These are phyloP conservation scores for Prionailurus viverrinus DNA, from an alignment of 2,113 vertebrate species.

Conservation along the genomic window DNA sequence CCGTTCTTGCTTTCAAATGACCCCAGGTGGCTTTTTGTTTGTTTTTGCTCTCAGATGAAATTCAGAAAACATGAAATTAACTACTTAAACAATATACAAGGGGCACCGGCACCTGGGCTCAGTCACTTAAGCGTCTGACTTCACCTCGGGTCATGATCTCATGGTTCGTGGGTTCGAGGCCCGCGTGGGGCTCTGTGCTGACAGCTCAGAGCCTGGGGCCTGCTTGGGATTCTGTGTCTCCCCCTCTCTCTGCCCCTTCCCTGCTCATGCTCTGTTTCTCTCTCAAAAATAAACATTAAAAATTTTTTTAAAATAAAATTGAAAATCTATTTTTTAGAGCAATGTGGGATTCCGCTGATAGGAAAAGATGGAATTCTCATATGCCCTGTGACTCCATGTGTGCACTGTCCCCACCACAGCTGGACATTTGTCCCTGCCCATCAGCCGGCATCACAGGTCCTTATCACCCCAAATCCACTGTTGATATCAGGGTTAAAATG, in stretches of 20 bases:
- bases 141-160: no score
- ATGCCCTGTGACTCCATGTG: not conserved
- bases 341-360: not conserved
- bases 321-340: not conserved
- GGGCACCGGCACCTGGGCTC: no score
- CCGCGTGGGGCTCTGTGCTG: no score
- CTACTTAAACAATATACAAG: not conserved
- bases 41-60: not conserved
- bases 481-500: accelerated
- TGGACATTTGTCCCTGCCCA: accelerated
- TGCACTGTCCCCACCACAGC: accelerated
- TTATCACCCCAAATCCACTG: not conserved
- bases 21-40: not conserved
- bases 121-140: no score
- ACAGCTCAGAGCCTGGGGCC: no score
- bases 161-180: no score
- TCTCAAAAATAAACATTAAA: no score
- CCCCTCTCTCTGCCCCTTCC: no score
- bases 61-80: not conserved
- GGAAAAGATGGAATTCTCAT: not conserved
- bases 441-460: accelerated
- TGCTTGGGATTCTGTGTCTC: no score
- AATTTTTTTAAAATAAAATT: no score
- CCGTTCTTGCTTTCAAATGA: not conserved
- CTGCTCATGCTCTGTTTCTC: no score